Evolutionary conservation across 2,113 vertebrate genomes (phyloP).

Genomic region (Aleadryas rufinucha): DNA sequence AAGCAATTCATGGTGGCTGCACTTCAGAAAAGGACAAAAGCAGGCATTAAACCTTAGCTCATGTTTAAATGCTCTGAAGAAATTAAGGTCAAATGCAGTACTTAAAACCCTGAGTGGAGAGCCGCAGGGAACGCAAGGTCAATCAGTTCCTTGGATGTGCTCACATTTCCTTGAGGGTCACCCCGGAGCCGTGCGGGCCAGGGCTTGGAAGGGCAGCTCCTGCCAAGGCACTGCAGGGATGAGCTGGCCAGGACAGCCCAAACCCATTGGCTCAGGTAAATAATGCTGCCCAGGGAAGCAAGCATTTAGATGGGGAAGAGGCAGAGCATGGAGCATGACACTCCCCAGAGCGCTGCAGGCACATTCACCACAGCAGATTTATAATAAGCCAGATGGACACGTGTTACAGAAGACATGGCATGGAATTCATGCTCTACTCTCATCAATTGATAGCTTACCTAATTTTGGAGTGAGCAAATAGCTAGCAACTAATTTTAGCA

Average conservation of each 20-base stretch:
- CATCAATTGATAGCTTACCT: background rate
- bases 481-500: background rate
- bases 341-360: background rate
- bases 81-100: background rate
- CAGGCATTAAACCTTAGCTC: background rate
- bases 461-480: background rate
- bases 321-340: background rate
- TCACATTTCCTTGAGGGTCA: background rate
- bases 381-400: background rate
- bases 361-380: background rate
- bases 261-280: background rate
- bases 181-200: background rate
- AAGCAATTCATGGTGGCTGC: background rate
- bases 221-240: background rate
- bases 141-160: background rate
- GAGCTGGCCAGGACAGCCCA: background rate
- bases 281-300: background rate
- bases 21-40: background rate
- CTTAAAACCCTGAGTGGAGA: background rate
- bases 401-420: accelerated
- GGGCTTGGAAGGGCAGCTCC: background rate
- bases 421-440: background rate
- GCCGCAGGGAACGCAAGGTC: accelerated
- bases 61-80: background rate
- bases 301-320: background rate